These are phyloP conservation scores for Coracias cyanogaster DNA, from an alignment of 2,797 vertebrate genomes.

Conservation along the genomic window DNA sequence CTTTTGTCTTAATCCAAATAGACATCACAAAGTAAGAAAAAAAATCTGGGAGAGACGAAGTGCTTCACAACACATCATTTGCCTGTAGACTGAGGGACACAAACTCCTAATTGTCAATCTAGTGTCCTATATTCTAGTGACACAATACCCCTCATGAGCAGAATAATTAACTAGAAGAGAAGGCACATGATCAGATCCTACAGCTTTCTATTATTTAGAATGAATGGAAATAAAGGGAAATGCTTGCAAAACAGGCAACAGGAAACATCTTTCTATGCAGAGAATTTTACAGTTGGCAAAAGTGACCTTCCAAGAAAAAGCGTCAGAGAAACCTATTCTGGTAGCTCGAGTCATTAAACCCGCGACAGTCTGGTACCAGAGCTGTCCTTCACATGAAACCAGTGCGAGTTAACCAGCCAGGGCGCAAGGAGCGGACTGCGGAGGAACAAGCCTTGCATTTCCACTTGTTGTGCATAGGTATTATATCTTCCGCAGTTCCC, in stretches of 20 bases:
- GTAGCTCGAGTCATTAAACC: neutral
- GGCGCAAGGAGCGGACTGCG: neutral
- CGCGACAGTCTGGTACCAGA: neutral
- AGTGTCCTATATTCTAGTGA: constrained; percentile 56
- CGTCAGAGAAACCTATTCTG: neutral
- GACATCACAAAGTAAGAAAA: neutral
- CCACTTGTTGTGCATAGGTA: neutral
- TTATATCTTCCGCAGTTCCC: neutral
- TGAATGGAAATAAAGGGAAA: constrained; percentile 41
- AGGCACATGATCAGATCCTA: constrained; percentile 40
- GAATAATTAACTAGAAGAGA: constrained; percentile 34
- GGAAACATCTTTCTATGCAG: neutral
- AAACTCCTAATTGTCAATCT: neutral
- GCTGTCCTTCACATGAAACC: neutral
- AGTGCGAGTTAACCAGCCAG: neutral
- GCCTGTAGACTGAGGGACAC: neutral
- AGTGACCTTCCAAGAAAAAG: neutral
- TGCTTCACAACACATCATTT: neutral
- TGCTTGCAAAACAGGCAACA: neutral
- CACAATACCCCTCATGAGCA: constrained; percentile 41
- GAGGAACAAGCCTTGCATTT: constrained; percentile 2
- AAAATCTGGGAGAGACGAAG: neutral
- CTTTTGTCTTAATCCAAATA: neutral
- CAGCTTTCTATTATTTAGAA: constrained; percentile 62
- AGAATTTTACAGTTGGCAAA: neutral